Evolutionary conservation across 2,113 vertebrate species (phyloP), one percentile per base, ranked within the genome.

Genomic region (Clupea harengus): DNA sequence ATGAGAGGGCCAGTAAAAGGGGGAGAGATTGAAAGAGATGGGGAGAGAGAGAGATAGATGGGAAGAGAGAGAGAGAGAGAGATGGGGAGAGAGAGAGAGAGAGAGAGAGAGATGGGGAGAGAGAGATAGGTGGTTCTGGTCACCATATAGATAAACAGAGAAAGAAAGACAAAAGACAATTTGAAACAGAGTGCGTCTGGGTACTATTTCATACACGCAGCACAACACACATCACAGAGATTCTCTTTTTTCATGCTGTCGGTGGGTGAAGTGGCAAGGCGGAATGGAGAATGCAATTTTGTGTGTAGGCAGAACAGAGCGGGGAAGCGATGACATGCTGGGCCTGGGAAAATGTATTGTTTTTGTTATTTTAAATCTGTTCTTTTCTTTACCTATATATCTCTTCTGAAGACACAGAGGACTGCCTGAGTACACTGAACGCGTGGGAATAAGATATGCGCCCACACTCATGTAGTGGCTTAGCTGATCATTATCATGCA

Each of bases 231-330:
- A 39, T 39, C 28, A 44, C 3, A 39, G 10, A 78, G 28, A 78
- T 10, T 39, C n/a, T n/a, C 10, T 17, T 32, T 44, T 39, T 78
- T 78, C 28, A 17, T 39, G 72, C 39, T 44, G 25, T 78, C 11
- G 13, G 72, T 78, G 72, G 72, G 72, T 78, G 64, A 72, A 78
- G 28, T 39, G 64, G 39, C 39, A 39, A 18, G 28, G 72, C 15
- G 72, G 25, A 78, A 78, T 39, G 18, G 28, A 78, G 39, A 78
- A 78, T 78, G 72, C 72, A 78, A 78, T 78, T 78, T 39, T 28
- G 10, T 78, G 72, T 78, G 72, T 78, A 78, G 72, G 72, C 72
- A 44, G 72, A 39, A 32, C 4, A 11, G 32, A 78, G 72, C 39
- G 25, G 25, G 72, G 13, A 11, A 3, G 13, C 72, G 39, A 4